These are phyloP conservation scores for Labeo calbasu DNA, from an alignment of 2,797 vertebrate species.

Conservation along the genomic window DNA sequence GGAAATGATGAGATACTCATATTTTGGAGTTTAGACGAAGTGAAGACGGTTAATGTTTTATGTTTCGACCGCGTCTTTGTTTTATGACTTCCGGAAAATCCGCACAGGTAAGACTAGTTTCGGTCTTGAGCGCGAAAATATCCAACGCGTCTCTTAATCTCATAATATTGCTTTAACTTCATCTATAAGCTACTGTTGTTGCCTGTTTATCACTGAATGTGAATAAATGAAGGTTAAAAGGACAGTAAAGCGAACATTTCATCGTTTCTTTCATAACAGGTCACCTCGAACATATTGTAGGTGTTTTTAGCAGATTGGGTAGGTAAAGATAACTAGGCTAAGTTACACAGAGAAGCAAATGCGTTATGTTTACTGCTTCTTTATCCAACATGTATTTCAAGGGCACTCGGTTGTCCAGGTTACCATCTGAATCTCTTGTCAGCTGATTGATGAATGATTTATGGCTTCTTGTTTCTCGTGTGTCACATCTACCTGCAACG, in stretches of 20 bases:
- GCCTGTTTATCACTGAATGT: not conserved
- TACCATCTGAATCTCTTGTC: constrained; percentile 59
- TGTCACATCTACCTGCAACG: constrained; percentile 53
- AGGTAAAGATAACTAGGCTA: not conserved
- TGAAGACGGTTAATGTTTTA: not conserved
- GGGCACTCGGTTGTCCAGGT: constrained; percentile 47
- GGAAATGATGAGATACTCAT: not conserved
- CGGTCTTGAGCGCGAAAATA: constrained; percentile 54
- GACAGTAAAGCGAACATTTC: not conserved
- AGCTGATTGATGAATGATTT: constrained; percentile 75
- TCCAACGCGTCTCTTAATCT: not conserved
- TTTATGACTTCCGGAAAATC: constrained; percentile 77
- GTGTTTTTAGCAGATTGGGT: constrained; percentile 12
- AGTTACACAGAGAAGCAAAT: not conserved
- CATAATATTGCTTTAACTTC: not conserved
- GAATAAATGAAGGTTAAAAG: not conserved
- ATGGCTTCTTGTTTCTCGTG: constrained; percentile 61
- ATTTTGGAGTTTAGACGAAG: not conserved
- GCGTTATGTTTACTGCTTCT: not conserved
- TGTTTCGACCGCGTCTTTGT: constrained; percentile 62
- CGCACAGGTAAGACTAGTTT: constrained; percentile 82
- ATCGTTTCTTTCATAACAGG: not conserved
- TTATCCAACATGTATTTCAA: not conserved
- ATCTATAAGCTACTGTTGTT: not conserved
- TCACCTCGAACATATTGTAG: not conserved